Evolutionary conservation across 2,888 invertebrate species (phyloP).

Genomic region (Lycaena phlaeas): DNA sequence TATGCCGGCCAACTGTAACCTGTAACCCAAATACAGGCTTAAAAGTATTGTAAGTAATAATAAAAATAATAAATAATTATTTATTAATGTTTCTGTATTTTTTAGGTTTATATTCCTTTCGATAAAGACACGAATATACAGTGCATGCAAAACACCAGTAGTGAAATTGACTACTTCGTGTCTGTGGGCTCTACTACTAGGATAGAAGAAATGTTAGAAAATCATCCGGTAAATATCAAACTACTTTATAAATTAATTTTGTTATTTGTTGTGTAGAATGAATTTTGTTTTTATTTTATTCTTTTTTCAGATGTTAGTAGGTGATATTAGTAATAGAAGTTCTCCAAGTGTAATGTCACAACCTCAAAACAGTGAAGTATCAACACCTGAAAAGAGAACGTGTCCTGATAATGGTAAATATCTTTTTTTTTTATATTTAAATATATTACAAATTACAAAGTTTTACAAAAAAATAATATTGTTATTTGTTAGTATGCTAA

Average conservation of each 20-base stretch:
- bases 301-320: constrained; percentile 52
- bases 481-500: no score
- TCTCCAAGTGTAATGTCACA: constrained; percentile 50
- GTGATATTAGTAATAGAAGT: constrained; percentile 55
- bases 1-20: no score
- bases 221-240: constrained; percentile 59
- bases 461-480: no score
- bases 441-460: constrained; percentile 8
- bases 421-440: not conserved
- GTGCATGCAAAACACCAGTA: constrained; percentile 80
- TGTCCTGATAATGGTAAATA: constrained; percentile 46
- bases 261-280: no score
- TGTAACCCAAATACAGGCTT: no score
- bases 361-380: constrained; percentile 56
- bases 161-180: constrained; percentile 86
- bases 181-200: constrained; percentile 76
- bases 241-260: no score
- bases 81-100: no score
- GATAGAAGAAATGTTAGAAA: constrained; percentile 67
- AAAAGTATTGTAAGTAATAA: no score
- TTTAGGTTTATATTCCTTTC: constrained; percentile 79
- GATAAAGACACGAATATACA: constrained; percentile 80
- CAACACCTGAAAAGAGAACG: constrained; percentile 52
- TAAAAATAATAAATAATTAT: no score
- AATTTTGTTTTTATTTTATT: not conserved